Evolutionary conservation across 2,797 vertebrate species (phyloP).

Genomic region (Leucoraja ocellata): DNA sequence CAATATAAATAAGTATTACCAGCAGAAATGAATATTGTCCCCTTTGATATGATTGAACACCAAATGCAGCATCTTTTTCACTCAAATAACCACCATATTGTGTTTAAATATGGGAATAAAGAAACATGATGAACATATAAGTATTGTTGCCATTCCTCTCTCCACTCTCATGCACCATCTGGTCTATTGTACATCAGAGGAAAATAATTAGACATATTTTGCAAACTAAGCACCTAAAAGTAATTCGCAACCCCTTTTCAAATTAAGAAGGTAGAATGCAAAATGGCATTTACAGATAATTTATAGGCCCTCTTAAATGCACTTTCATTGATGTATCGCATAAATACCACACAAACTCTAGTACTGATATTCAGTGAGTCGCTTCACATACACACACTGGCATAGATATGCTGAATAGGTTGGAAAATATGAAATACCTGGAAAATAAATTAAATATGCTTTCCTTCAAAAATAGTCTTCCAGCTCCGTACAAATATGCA

Average conservation of each 20-base stretch:
- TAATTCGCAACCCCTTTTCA: constrained; percentile 4
- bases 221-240: constrained; percentile 15
- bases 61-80: background rate
- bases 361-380: background rate
- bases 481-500: background rate
- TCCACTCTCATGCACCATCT: background rate
- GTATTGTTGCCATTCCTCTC: background rate
- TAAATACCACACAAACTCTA: background rate
- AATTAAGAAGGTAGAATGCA: background rate
- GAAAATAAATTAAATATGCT: background rate
- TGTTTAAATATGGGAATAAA: too few relatives aligned
- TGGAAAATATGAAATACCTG: background rate
- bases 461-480: background rate
- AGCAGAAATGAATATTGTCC: background rate
- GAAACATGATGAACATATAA: background rate
- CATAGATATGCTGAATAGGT: background rate
- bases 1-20: background rate
- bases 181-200: background rate
- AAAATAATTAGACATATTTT: constrained; percentile 28
- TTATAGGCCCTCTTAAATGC: background rate
- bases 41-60: background rate
- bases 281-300: constrained; percentile 5
- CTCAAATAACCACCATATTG: background rate
- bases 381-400: background rate
- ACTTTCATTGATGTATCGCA: background rate